A percentile compares a stretch with the other conserved stretches of the same genome.
These are phyloP conservation scores for Philopotamus ludificatus DNA, from an alignment of 1,140 invertebrate species.

Conservation along the genomic window DNA sequence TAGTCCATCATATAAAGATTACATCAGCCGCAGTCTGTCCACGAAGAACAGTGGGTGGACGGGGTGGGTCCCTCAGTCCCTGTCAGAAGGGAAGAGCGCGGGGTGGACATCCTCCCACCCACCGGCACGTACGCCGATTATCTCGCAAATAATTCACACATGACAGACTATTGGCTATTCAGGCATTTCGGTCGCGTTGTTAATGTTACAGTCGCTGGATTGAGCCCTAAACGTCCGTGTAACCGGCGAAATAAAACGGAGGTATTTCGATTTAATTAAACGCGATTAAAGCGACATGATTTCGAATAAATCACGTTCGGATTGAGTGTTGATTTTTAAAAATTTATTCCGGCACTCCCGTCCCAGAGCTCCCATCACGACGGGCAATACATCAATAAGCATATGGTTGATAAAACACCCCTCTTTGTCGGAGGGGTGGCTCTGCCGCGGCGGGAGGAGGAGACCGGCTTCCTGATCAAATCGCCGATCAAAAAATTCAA, in stretches of 20 bases:
- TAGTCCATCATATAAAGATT: neutral
- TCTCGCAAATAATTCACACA: slow-evolving; percentile 42
- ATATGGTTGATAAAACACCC: slow-evolving; percentile 38
- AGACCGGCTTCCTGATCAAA: slow-evolving; percentile 33
- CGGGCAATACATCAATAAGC: slow-evolving; percentile 39
- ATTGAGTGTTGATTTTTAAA: neutral
- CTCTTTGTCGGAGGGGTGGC: slow-evolving; percentile 7
- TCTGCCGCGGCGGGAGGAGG: neutral
- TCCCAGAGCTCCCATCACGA: neutral
- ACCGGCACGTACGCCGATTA: slow-evolving; percentile 36
- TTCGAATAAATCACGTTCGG: too few relatives aligned
- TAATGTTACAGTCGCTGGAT: slow-evolving; percentile 35
- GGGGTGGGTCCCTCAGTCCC: neutral
- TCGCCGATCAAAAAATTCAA: slow-evolving; percentile 40
- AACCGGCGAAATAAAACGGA: too few relatives aligned
- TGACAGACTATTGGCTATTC: slow-evolving; percentile 40
- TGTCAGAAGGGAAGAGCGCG: neutral
- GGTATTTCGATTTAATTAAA: too few relatives aligned
- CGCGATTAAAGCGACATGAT: too few relatives aligned
- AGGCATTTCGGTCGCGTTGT: slow-evolving; percentile 38
- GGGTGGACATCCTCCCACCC: slow-evolving; percentile 6
- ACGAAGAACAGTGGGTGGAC: slow-evolving; percentile 1
- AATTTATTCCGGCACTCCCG: neutral
- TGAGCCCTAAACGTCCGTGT: slow-evolving; percentile 4
- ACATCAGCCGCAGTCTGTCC: slow-evolving; percentile 1